These are phyloP conservation scores for Tokudaia muenninki DNA, from an alignment of 2,797 vertebrate genomes.

Conservation along the genomic window DNA sequence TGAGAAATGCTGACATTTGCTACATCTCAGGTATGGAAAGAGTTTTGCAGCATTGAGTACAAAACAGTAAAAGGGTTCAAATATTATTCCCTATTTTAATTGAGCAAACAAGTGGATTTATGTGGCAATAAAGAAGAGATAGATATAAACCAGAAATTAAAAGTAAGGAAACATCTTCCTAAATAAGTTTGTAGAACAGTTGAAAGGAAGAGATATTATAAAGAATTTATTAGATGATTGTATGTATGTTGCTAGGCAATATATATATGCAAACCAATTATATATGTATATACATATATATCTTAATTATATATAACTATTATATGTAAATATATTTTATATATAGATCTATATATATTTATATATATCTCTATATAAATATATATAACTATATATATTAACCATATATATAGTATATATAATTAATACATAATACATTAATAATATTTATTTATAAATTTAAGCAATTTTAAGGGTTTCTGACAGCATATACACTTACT, in stretches of 20 bases:
- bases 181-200: not conserved
- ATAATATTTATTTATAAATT: not conserved
- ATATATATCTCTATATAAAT: no score
- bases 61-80: not conserved
- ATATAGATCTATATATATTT: no score
- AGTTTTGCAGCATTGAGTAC: not conserved
- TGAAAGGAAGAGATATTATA: not conserved
- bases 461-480: not conserved
- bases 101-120: not conserved
- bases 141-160: not conserved
- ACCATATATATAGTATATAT: not conserved
- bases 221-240: not conserved
- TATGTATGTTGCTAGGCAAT: not conserved
- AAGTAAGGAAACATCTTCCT: not conserved
- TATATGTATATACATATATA: no score
- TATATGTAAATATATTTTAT: no score
- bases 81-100: not conserved
- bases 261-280: not conserved
- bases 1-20: not conserved
- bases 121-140: not conserved
- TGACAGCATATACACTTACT: not conserved
- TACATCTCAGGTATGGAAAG: not conserved
- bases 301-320: not conserved
- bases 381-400: no score
- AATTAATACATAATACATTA: not conserved